phyloP scores from a whole-genome alignment of 2,888 invertebrate genomes.

The Neelides folsomi region DNA sequence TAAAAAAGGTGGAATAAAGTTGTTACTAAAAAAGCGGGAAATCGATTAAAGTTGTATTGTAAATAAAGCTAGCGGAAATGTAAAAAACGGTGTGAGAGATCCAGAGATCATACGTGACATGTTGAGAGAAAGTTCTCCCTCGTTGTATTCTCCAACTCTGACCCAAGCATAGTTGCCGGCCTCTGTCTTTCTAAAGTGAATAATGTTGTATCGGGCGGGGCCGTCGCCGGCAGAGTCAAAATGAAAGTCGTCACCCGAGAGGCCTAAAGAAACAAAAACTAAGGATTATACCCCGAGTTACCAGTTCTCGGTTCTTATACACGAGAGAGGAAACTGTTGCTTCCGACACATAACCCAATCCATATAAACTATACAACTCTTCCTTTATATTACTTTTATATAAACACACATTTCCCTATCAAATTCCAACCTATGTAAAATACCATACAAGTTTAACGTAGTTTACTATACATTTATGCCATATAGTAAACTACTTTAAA shows the following conservation, averaged over 20 bases:
- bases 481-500: no score
- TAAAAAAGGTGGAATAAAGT: background rate
- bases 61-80: background rate
- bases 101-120: slow-evolving; percentile 52
- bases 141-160: slow-evolving; percentile 71
- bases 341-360: no score
- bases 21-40: background rate
- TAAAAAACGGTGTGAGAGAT: background rate
- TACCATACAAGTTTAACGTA: slow-evolving; percentile 2
- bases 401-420: no score
- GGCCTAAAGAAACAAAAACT: slow-evolving; percentile 46
- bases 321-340: background rate
- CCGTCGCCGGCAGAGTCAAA: slow-evolving; percentile 86
- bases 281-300: background rate
- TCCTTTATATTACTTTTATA: no score
- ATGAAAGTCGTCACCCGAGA: slow-evolving; percentile 76
- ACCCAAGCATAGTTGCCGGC: slow-evolving; percentile 68
- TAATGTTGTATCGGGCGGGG: slow-evolving; percentile 85
- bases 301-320: background rate
- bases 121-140: slow-evolving; percentile 64
- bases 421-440: background rate
- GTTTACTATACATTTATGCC: slow-evolving; percentile 1
- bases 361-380: no score
- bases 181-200: slow-evolving; percentile 76
- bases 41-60: background rate